These are phyloP conservation scores for Lithophane leautieri DNA, from an alignment of 2,888 invertebrate species.

Conservation along the genomic window DNA sequence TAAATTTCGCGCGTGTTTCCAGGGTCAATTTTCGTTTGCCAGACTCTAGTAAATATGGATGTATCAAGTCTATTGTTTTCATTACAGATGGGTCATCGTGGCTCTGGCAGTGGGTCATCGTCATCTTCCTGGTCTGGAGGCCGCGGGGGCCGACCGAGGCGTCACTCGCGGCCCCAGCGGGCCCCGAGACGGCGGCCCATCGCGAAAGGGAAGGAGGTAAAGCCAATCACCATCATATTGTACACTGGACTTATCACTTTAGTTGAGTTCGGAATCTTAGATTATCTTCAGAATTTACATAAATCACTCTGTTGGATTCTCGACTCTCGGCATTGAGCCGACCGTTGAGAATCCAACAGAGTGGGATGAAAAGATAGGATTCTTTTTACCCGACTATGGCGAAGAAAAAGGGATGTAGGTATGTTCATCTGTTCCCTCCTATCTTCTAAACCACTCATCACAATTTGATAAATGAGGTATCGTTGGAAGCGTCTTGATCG, in stretches of 20 bases:
- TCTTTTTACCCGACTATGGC: no score
- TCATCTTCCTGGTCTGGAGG: conserved; percentile 85
- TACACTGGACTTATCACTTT: neutral
- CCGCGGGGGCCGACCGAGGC: conserved; percentile 73
- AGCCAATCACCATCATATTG: neutral
- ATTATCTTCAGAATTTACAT: neutral
- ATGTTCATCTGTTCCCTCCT: no score
- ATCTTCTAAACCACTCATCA: no score
- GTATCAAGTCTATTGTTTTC: neutral
- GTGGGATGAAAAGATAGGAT: no score
- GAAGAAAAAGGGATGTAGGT: no score
- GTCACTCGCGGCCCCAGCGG: conserved; percentile 77
- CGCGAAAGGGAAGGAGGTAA: conserved; percentile 85
- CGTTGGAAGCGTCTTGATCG: no score
- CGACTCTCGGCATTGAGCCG: neutral
- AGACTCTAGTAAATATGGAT: neutral
- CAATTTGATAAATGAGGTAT: no score
- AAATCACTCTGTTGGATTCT: neutral
- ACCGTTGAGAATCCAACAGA: neutral
- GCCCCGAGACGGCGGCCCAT: conserved; percentile 80
- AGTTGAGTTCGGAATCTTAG: neutral
- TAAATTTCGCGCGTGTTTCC: no score
- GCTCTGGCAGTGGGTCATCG: conserved; percentile 82
- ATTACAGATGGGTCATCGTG: conserved; percentile 82
- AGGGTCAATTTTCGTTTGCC: no score